phyloP scores from a whole-genome alignment of 2,113 vertebrate species.

The Crotalus helleri region DNA sequence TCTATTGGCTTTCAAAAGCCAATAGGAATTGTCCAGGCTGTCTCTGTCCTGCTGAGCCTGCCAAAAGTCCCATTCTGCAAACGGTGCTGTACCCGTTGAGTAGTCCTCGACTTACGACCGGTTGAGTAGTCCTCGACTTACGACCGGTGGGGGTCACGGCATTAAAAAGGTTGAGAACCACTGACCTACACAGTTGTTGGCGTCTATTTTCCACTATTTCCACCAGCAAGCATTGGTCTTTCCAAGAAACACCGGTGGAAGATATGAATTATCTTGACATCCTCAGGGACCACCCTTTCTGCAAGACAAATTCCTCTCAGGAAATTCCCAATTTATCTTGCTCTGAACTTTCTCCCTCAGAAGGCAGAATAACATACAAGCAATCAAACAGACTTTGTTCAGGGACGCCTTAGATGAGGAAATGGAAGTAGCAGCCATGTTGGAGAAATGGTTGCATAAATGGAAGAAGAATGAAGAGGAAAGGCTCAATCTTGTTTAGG shows the following conservation, averaged over 20 bases:
- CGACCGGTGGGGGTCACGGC: too few relatives aligned
- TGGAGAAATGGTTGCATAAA: not conserved
- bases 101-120: too few relatives aligned
- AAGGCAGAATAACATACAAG: not conserved
- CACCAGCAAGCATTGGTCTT: not conserved
- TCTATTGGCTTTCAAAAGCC: too few relatives aligned
- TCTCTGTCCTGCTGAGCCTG: too few relatives aligned
- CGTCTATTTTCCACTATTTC: not conserved
- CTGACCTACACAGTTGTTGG: not conserved
- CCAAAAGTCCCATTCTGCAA: too few relatives aligned
- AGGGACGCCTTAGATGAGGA: not conserved
- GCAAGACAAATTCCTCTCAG: not conserved
- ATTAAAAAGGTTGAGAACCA: too few relatives aligned
- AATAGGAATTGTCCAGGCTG: too few relatives aligned
- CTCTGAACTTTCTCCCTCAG: not conserved
- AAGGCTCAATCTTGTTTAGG: not conserved
- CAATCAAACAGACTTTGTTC: not conserved
- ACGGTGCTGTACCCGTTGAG: too few relatives aligned
- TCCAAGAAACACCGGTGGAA: not conserved
- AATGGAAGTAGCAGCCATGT: not conserved
- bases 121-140: too few relatives aligned
- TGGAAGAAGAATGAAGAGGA: not conserved
- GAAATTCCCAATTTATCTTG: not conserved
- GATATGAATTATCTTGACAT: not conserved
- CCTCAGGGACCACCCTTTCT: not conserved